Evolutionary conservation across 2,797 vertebrate genomes (phyloP).

Genomic region (Crocodylus rhombifer): DNA sequence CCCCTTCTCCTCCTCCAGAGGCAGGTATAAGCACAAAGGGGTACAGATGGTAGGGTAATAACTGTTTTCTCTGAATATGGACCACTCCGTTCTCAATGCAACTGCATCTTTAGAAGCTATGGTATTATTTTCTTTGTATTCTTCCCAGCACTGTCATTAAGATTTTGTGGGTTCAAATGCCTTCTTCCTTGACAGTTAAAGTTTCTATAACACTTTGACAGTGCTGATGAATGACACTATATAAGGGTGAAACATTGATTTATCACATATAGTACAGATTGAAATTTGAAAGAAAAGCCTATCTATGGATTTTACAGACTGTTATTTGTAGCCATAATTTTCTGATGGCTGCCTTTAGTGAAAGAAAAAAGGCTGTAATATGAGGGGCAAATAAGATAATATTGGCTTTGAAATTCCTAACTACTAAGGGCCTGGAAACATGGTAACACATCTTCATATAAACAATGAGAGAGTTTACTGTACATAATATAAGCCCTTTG

Average conservation of each 20-base stretch:
- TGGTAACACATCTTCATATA: slow-evolving; percentile 33
- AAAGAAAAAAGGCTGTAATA: not conserved
- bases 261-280: slow-evolving; percentile 38
- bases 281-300: slow-evolving; percentile 43
- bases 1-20: not conserved
- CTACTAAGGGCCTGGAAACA: slow-evolving; percentile 13
- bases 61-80: slow-evolving; percentile 19
- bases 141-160: not conserved
- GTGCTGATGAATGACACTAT: slow-evolving; percentile 56
- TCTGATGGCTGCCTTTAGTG: not conserved
- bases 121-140: slow-evolving; percentile 24
- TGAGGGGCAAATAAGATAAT: slow-evolving; percentile 30
- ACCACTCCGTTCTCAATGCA: not conserved
- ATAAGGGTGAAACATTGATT: slow-evolving; percentile 53
- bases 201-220: slow-evolving; percentile 8
- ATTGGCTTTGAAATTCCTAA: slow-evolving; percentile 50
- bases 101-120: not conserved
- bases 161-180: not conserved
- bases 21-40: not conserved
- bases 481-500: slow-evolving; percentile 57
- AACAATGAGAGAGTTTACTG: slow-evolving; percentile 22
- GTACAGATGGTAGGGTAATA: not conserved
- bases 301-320: slow-evolving; percentile 33
- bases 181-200: slow-evolving; percentile 35
- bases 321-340: slow-evolving; percentile 31